These are phyloP conservation scores for Sinelater perroti DNA, from an alignment of 2,888 invertebrate genomes.

Conservation along the genomic window DNA sequence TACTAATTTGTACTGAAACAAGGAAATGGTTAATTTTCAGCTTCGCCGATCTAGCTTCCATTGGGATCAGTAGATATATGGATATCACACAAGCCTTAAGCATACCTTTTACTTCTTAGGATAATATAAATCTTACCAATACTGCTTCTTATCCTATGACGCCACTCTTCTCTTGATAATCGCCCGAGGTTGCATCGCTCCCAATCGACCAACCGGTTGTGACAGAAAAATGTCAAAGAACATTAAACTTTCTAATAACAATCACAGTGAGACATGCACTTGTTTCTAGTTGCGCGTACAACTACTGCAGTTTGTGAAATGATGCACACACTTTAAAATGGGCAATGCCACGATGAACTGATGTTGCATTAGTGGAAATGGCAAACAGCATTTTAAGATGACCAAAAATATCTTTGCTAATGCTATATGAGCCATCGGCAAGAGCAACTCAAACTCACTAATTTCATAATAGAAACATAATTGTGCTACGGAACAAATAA, in stretches of 20 bases:
- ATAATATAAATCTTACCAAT: slow-evolving; percentile 23
- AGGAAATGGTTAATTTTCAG: slow-evolving; percentile 24
- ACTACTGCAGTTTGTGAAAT: no score
- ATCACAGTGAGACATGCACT: slow-evolving; percentile 25
- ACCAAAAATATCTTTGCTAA: no score
- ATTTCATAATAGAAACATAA: no score
- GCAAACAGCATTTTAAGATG: no score
- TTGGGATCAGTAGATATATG: slow-evolving; percentile 13
- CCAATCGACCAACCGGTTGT: no score
- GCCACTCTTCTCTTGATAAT: slow-evolving; percentile 9
- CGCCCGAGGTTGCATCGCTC: no score
- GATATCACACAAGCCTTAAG: slow-evolving; percentile 29
- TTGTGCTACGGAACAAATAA: no score
- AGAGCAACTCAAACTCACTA: no score
- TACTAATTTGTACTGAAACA: slow-evolving; percentile 29
- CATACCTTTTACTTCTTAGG: slow-evolving; percentile 21
- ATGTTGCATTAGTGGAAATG: no score
- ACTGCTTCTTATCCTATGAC: slow-evolving; percentile 14
- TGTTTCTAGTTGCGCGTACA: neutral
- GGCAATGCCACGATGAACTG: no score
- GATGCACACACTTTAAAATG: no score
- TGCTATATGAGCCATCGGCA: no score
- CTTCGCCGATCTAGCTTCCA: slow-evolving; percentile 14
- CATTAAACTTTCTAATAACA: slow-evolving; percentile 12
- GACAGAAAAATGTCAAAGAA: neutral